Evolutionary conservation across 35 echinoderm and acorn worm species (phyloP), one percentile per base, ranked within the genome.

Genomic region (Amphiura filiformis): DNA sequence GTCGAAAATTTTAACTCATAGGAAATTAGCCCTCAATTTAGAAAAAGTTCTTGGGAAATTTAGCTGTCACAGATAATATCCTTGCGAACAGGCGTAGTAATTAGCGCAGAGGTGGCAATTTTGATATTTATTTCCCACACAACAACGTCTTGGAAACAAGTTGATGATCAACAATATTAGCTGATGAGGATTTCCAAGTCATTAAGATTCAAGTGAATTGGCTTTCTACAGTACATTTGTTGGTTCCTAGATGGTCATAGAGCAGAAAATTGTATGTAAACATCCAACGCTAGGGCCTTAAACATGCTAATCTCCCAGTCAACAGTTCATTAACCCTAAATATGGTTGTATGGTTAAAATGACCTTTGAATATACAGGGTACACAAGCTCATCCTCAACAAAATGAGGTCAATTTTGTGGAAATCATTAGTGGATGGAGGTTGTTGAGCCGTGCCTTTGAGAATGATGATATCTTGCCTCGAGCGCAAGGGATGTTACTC

Each of bases 141-240:
- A n/a, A 47, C 41, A 23, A 26, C 17, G 61, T 70, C 26, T 26
- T 70, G 61, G 61, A 70, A 70, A 70, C 28, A 30, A 20, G 17
- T 70, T 26, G 61, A 70, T 70, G 61, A 70, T 70, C 61, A 70
- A 70, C 28, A 70, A 70, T 70, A 70, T 70, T 52, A 70, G 61
- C 41, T n/a, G 41, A n/a, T 4, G 61, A 70, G 61, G 9, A 70
- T 70, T 70, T 70, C 61, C 61, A 70, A 70, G 11, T 11, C 61
- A 70, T 70, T 70, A 70, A 11, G 41, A 5, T 2, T 11, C 61
- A 23, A 4, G 61, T 23, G 61, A 23, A 30, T 11, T 70, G 44
- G 61, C 61, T 70, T 70, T n/a, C 9, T n/a, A 26, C 61, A 23
- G 61, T n/a, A 70, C 15, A 70, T 70, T 30, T 70, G 44, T 20